phyloP scores from a whole-genome alignment of 30 jellyfish, hydroid and myxozoan genomes.

The Hydra vulgaris region DNA sequence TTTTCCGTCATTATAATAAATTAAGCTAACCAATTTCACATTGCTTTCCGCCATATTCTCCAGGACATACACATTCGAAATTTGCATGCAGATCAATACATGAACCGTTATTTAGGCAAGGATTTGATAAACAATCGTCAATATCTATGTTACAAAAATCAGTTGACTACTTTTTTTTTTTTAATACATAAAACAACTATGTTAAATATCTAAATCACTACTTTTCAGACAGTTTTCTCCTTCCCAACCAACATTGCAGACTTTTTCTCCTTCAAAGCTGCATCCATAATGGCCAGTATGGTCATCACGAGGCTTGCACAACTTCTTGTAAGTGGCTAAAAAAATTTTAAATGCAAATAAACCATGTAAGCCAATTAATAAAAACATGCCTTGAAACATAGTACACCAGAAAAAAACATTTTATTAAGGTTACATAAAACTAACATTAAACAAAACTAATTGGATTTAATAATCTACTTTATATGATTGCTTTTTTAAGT shows the following conservation, averaged over 20 bases:
- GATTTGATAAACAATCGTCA: neutral
- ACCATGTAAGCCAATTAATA: too few relatives aligned
- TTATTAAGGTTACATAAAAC: too few relatives aligned
- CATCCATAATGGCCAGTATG: constrained; percentile 3
- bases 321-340: neutral
- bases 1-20: neutral
- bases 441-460: too few relatives aligned
- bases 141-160: neutral
- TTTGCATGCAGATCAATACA: neutral
- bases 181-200: too few relatives aligned
- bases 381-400: too few relatives aligned
- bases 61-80: neutral
- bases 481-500: too few relatives aligned
- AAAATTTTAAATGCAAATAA: too few relatives aligned
- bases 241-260: constrained; percentile 13
- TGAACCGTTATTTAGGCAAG: neutral
- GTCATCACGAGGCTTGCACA: constrained; percentile 5
- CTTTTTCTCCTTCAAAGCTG: neutral
- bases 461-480: too few relatives aligned
- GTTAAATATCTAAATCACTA: too few relatives aligned
- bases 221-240: neutral
- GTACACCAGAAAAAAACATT: too few relatives aligned
- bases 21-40: neutral
- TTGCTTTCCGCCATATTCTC: neutral
- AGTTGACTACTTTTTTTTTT: too few relatives aligned